Percentiles rank a stretch among this genome's conserved stretches.
Conservation (phyloP, 2,888 invertebrate genomes). For the Merodon equestris region DNA sequence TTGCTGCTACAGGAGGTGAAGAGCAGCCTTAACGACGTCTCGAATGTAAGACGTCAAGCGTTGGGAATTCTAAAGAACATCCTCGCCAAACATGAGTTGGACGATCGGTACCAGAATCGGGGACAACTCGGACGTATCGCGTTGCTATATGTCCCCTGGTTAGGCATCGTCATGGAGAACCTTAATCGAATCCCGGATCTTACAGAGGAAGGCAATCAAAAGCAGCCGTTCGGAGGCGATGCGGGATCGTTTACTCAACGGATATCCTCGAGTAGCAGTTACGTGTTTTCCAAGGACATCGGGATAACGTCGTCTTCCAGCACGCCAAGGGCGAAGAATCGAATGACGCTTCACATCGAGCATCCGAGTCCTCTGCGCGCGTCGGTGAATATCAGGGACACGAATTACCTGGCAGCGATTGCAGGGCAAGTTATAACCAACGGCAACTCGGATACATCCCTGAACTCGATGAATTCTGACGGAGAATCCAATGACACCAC, state of each 20-base stretch:
- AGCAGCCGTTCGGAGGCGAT: constrained; percentile 77
- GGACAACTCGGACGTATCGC: constrained; percentile 91
- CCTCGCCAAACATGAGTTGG: constrained; percentile 95
- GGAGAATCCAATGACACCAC: constrained; percentile 82
- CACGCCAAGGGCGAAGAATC: constrained; percentile 82
- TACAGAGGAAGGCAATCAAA: constrained; percentile 74
- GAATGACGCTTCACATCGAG: constrained; percentile 87
- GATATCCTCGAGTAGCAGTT: constrained; percentile 82
- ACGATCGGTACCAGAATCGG: constrained; percentile 91
- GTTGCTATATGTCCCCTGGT: constrained; percentile 93
- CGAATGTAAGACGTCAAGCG: constrained; percentile 89
- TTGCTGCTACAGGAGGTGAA: constrained; percentile 92
- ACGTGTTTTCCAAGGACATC: constrained; percentile 80
- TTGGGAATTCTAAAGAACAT: constrained; percentile 90
- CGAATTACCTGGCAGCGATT: constrained; percentile 85
- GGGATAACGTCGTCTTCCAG: constrained; percentile 75
- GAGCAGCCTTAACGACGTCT: constrained; percentile 90
- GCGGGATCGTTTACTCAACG: constrained; percentile 79
- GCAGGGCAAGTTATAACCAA: constrained; percentile 85
- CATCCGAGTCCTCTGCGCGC: constrained; percentile 84
- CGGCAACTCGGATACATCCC: constrained; percentile 87
- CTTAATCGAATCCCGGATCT: constrained; percentile 85
- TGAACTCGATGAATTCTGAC: constrained; percentile 85
- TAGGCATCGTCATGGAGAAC: constrained; percentile 93
- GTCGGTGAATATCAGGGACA: constrained; percentile 88